Percentiles rank a stretch among this genome's conserved stretches.
These are phyloP conservation scores for Ectemnius cavifrons DNA, from an alignment of 2,888 invertebrate species.

Conservation along the genomic window DNA sequence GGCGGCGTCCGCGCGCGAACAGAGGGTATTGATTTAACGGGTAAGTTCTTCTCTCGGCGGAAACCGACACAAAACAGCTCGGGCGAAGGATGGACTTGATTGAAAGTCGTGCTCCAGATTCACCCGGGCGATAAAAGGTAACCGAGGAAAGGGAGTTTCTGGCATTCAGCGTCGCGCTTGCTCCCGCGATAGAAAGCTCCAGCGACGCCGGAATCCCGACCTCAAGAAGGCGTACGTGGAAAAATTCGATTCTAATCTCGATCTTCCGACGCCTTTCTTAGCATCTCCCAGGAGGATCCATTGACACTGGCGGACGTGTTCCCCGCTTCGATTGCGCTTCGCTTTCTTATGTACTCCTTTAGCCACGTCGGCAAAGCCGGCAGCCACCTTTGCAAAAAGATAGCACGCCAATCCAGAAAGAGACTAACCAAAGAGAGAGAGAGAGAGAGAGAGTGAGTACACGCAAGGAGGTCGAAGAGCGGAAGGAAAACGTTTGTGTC, in stretches of 20 bases:
- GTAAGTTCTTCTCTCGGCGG: too few species aligned
- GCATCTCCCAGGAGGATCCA: constrained; percentile 34
- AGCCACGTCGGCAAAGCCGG: constrained; percentile 19
- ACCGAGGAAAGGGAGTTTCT: constrained; percentile 23
- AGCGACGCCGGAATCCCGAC: constrained; percentile 17
- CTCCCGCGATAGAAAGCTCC: constrained; percentile 1
- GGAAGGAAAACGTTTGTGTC: constrained; percentile 32
- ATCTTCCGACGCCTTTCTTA: constrained; percentile 44
- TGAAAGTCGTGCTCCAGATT: constrained; percentile 15
- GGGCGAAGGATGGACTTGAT: constrained; percentile 7
- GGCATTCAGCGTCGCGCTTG: constrained; percentile 6
- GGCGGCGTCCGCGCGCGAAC: too few species aligned
- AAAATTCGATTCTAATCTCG: constrained; percentile 53
- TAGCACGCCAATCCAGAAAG: background rate
- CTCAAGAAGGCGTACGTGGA: constrained; percentile 15
- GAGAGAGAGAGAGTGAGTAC: background rate
- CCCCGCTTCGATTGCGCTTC: constrained; percentile 37
- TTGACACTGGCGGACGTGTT: constrained; percentile 39
- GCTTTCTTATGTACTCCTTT: constrained; percentile 8
- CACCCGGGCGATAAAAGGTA: constrained; percentile 2
- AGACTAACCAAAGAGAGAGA: background rate
- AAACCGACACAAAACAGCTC: background rate
- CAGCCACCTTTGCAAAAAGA: constrained; percentile 35
- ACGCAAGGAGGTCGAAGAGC: background rate
- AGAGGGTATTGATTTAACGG: too few species aligned